These are phyloP conservation scores for Ormyrus pomaceus DNA, from an alignment of 2,888 invertebrate genomes.

Conservation along the genomic window DNA sequence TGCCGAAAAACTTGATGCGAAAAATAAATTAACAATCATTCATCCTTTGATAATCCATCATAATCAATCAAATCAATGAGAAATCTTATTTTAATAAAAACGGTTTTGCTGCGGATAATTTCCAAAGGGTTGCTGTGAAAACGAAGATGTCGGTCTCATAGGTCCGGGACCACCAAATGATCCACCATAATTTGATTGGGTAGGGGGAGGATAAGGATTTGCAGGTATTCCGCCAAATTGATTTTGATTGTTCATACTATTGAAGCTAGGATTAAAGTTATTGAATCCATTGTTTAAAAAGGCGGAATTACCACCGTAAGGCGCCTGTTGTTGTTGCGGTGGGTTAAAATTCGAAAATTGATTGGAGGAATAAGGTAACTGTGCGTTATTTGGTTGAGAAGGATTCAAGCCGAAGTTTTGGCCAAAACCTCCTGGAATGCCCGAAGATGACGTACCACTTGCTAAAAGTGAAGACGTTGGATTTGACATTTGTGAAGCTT, in stretches of 20 bases:
- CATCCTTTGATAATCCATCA: no score
- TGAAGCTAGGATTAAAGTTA: conserved; percentile 67
- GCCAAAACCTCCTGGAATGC: conserved; percentile 60
- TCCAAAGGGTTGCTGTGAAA: conserved; percentile 68
- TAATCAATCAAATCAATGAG: no score
- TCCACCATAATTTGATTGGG: conserved; percentile 64
- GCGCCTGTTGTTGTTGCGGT: conserved; percentile 58
- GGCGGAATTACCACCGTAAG: conserved; percentile 62
- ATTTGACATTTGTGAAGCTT: conserved; percentile 34
- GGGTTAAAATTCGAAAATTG: conserved; percentile 66
- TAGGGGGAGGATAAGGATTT: conserved; percentile 63
- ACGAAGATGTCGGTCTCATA: conserved; percentile 58
- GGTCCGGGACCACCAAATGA: conserved; percentile 59
- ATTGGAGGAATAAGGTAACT: conserved; percentile 60
- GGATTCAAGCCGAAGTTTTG: conserved; percentile 61
- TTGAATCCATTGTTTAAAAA: conserved; percentile 72
- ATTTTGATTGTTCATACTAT: conserved; percentile 59
- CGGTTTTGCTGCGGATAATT: conserved; percentile 70
- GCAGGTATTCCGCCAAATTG: conserved; percentile 57
- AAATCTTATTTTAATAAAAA: conserved; percentile 65
- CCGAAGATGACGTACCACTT: conserved; percentile 14
- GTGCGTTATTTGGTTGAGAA: conserved; percentile 53
- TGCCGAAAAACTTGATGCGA: no score
- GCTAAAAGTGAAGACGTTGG: conserved; percentile 21
- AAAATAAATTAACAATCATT: no score